Evolutionary conservation across 2,113 vertebrate genomes (phyloP).

Genomic region (Mungos mungo): DNA sequence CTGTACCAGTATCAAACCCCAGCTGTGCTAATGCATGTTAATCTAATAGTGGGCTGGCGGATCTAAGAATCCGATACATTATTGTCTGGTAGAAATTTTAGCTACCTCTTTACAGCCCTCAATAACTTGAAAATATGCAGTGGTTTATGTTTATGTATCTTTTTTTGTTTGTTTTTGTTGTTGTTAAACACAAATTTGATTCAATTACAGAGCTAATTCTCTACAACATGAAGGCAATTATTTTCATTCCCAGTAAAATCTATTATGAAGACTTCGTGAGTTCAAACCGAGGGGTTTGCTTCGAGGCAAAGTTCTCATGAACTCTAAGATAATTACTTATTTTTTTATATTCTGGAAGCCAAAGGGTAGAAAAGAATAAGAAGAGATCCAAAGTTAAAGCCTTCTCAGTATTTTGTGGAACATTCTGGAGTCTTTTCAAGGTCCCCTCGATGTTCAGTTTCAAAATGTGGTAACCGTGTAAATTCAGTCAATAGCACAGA

Average conservation of each 20-base stretch:
- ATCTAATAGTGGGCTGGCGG: not conserved
- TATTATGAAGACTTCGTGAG: constrained; percentile 52
- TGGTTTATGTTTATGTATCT: not conserved
- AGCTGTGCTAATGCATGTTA: not conserved
- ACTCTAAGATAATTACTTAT: constrained; percentile 44
- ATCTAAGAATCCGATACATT: not conserved
- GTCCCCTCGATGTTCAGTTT: not conserved
- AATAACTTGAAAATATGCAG: not conserved
- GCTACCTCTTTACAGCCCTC: not conserved
- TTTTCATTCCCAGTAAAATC: constrained; percentile 47
- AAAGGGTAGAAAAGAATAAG: not conserved
- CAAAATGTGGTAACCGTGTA: not conserved
- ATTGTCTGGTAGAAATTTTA: constrained; percentile 15
- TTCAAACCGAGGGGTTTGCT: constrained; percentile 52
- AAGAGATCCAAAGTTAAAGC: not conserved
- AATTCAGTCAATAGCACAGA: not conserved
- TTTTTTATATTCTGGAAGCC: constrained; percentile 51
- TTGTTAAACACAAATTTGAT: constrained; percentile 65
- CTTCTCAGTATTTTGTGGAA: constrained; percentile 13
- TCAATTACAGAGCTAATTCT: constrained; percentile 71
- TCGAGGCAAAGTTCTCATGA: constrained; percentile 37
- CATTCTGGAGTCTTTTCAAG: constrained; percentile 26
- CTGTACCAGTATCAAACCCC: not conserved
- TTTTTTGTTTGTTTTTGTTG: not conserved
- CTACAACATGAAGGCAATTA: constrained; percentile 30